phyloP scores from a whole-genome alignment of 2,113 vertebrate genomes.

The Sardina pilchardus region DNA sequence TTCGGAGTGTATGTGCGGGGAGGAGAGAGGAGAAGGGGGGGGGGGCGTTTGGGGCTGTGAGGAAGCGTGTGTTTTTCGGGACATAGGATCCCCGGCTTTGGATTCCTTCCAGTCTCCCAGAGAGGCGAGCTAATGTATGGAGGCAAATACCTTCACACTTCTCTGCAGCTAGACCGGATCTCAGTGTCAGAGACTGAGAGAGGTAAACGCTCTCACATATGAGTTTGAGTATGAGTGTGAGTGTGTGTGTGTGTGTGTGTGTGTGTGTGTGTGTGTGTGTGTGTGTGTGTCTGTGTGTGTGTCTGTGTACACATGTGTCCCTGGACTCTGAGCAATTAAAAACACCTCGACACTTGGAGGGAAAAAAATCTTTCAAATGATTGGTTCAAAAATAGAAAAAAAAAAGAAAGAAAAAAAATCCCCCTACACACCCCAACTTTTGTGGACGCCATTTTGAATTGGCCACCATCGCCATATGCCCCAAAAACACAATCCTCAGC shows the following conservation, averaged over 20 bases:
- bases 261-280: conserved; percentile 2
- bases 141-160: conserved; percentile 32
- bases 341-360: background rate
- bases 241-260: conserved; percentile 12
- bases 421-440: background rate
- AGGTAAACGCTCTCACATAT: background rate
- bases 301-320: background rate
- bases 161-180: conserved; percentile 31
- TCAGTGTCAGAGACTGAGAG: background rate
- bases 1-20: too few species aligned
- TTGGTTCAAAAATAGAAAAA: background rate
- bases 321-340: background rate
- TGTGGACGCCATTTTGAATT: background rate
- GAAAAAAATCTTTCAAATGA: background rate
- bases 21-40: conserved; percentile 31
- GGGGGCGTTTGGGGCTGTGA: background rate
- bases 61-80: background rate
- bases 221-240: background rate
- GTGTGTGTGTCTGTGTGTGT: background rate
- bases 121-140: background rate
- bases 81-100: background rate
- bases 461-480: background rate
- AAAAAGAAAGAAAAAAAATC: too few species aligned
- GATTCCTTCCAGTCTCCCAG: background rate
- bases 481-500: background rate